Evolutionary conservation across 2,888 invertebrate species (phyloP), one percentile per base, ranked within the genome.

Genomic region (Cheilosia variabilis): DNA sequence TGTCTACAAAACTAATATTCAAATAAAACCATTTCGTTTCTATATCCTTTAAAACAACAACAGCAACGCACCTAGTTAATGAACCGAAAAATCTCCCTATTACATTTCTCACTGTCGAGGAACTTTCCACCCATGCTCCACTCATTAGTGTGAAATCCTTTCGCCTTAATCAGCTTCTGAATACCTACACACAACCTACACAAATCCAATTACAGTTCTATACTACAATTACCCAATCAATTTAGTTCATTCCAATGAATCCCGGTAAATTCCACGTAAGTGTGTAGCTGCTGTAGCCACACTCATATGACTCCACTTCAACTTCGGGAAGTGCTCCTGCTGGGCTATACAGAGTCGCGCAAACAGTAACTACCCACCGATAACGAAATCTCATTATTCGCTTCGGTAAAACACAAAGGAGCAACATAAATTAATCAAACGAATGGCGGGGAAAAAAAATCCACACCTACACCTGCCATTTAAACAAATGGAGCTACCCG

Each of bases 401-500:
- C 79, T 66, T 37, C 19, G 31, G 31, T 53, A 63, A 75, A 75
- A 50, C 57, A 75, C 55, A 80, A 50, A 80, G 47, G 75, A 75
- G 63, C 80, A 57, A 62, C 53, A 57, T 50, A 75, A 80, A 80
- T 80, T 80, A 80, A 73, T 80, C 80, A 80, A 80, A 80, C 68
- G 47, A 55, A 34, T 75, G 43, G 27, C 50, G 15, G 13, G 13
- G 41, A 68, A 57, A 63, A 57, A 75, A 75, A 62, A 71, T 24
- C 52, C 24, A 24, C 22, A 47, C 19, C 47, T 47, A 47, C 47
- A 52, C 24, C 52, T 24, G 22, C 52, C 19, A 19, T 13, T 15
- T 22, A 13, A 4, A 52, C 19, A 13, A 24, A 22, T 10, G 24
- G 2, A 13, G 9, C 1, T 24, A 24, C 10, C 24, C 19, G 43